Base-by-base conservation (phyloP, 37 sponge, comb jelly and placozoan genomes). In the Amphimedon queenslandica region DNA sequence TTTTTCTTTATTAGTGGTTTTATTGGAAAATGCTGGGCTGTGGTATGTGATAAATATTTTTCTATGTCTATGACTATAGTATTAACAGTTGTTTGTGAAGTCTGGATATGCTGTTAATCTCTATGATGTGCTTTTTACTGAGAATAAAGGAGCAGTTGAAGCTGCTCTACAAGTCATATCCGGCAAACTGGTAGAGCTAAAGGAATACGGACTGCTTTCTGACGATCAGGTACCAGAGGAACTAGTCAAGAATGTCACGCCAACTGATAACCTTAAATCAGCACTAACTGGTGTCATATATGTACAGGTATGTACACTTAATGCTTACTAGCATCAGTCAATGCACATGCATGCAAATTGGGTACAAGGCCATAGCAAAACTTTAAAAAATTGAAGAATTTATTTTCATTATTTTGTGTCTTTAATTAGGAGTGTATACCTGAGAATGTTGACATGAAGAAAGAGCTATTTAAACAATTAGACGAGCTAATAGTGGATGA, bases 21-120 rank as follows among this genome's bases (percentile, higher is more conserved):
- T 1, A 95, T 91, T 63, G 96, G 96, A 38, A 67, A 89, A 29
- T 70, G 86, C 31, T 96, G 96, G 96, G 85, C 92, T 3, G 64
- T 78, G 43, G 88, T 87, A 37, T 71, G 82, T 81, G 23, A 1
- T n/a, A 6, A 25, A 60, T 60, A 60, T 25, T 60, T 11, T n/a
- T 60, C 24, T 11, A 25, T n/a, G 5, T 11, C 28, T 60, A 25
- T 11, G 61, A 11, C 21, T 25, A 11, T n/a, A 60, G 5, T 60
- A 11, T n/a, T 63, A 24, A 30, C 40, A 88, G 89, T 60, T 96
- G 60, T 96, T 90, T 74, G 76, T 79, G 0, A 67, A 90, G 31
- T 88, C 75, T 18, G 90, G 90, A 18, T 92, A 86, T 58, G 2
- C 47, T 34, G 90, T 89, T 24, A 43, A 57, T 39, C 74, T 96